A percentile compares a stretch with the other conserved stretches of the same genome.
Evolutionary conservation across 2,888 invertebrate species (phyloP).

Genomic region (Pycnomerus fuliginosus): DNA sequence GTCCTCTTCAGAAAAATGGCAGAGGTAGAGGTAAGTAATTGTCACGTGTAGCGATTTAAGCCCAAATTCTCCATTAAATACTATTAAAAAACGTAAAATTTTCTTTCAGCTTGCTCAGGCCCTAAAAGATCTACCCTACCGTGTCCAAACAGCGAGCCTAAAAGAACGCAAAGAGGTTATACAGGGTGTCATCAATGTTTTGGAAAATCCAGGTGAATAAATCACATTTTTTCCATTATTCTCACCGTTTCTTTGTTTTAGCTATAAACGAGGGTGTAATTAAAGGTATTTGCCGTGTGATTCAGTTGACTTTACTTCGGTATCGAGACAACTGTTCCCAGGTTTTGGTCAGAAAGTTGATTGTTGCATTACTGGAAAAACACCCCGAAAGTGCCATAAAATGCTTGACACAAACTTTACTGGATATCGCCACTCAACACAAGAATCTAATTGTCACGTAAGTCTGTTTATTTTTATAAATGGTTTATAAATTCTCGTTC

Average conservation of each 20-base stretch:
- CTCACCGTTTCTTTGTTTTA: slow-evolving; percentile 42
- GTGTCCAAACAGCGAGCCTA: slow-evolving; percentile 71
- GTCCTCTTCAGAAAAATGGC: slow-evolving; percentile 58
- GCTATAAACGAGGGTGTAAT: slow-evolving; percentile 77
- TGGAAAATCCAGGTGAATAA: slow-evolving; percentile 70
- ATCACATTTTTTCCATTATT: slow-evolving; percentile 27
- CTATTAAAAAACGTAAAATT: slow-evolving; percentile 10
- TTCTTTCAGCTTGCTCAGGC: slow-evolving; percentile 63
- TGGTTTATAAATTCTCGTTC: no score
- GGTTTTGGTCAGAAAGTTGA: slow-evolving; percentile 68
- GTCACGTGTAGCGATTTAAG: slow-evolving; percentile 51
- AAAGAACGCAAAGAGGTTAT: slow-evolving; percentile 68
- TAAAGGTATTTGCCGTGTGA: slow-evolving; percentile 74
- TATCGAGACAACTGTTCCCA: slow-evolving; percentile 81
- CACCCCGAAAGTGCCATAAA: slow-evolving; percentile 73
- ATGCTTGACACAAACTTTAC: slow-evolving; percentile 64
- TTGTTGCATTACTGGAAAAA: slow-evolving; percentile 63
- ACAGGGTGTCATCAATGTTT: slow-evolving; percentile 67
- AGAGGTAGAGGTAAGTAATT: slow-evolving; percentile 64
- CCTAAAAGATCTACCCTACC: slow-evolving; percentile 72
- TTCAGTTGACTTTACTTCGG: slow-evolving; percentile 74
- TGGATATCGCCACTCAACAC: slow-evolving; percentile 64
- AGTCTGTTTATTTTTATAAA: no score
- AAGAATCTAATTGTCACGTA: slow-evolving; percentile 68
- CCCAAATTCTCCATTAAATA: slow-evolving; percentile 26